A percentile compares a stretch with the other conserved stretches of the same genome.
These are phyloP conservation scores for Caretta caretta DNA, from an alignment of 2,113 vertebrate species.

Conservation along the genomic window DNA sequence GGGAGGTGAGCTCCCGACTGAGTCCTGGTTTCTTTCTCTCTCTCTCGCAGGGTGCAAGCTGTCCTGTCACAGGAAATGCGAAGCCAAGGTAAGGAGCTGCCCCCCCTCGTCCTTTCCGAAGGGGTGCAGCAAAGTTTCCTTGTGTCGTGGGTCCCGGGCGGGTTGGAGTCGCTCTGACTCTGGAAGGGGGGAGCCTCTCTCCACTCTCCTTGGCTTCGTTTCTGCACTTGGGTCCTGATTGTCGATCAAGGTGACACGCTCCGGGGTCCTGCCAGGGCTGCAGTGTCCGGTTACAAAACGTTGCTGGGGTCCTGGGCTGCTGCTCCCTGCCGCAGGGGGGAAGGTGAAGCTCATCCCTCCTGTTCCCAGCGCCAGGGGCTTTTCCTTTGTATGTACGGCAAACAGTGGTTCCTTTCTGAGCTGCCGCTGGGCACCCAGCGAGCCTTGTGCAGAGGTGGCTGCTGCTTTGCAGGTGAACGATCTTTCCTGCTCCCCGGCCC, in stretches of 20 bases:
- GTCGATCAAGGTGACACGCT: too few species aligned
- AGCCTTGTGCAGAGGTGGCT: not conserved
- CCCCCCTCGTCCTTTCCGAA: too few species aligned
- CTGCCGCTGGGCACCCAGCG: too few species aligned
- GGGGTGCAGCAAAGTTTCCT: too few species aligned
- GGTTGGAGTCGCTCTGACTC: not conserved
- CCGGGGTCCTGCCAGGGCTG: not conserved
- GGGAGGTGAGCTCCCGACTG: constrained; percentile 61
- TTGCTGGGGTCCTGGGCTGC: not conserved
- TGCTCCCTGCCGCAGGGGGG: not conserved
- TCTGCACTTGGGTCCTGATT: not conserved
- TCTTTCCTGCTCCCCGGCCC: not conserved
- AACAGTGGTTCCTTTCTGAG: too few species aligned
- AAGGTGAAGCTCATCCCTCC: too few species aligned
- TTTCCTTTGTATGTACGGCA: not conserved
- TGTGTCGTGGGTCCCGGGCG: not conserved
- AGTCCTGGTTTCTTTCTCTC: not conserved
- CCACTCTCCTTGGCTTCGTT: not conserved
- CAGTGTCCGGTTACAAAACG: not conserved
- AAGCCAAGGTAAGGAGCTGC: constrained; percentile 89
- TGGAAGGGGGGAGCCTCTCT: not conserved
- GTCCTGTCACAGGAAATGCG: constrained; percentile 93
- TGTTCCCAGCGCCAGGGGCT: too few species aligned
- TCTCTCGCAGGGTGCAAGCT: constrained; percentile 87
- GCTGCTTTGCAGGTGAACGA: not conserved